phyloP scores from a whole-genome alignment of 2,888 invertebrate species.

The Aspidiotus rigidus region DNA sequence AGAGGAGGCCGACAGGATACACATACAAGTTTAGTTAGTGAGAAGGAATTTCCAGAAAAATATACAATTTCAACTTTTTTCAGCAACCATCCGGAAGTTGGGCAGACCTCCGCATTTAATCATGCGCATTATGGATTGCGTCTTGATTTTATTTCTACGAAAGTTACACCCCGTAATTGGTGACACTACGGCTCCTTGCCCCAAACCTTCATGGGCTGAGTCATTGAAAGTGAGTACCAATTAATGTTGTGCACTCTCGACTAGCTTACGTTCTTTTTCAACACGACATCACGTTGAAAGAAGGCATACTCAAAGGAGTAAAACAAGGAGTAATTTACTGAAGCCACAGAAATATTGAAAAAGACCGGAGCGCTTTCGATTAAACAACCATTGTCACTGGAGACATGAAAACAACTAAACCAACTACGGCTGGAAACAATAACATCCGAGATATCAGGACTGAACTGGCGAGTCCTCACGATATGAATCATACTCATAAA shows the following conservation, averaged over 20 bases:
- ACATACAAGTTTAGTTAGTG: background rate
- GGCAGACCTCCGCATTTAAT: constrained; percentile 93
- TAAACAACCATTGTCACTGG: too few species aligned
- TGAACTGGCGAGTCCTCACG: too few species aligned
- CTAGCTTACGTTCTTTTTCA: background rate
- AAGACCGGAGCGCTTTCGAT: too few species aligned
- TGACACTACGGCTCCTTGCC: constrained; percentile 72
- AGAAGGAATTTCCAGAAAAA: too few species aligned
- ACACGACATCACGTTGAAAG: too few species aligned
- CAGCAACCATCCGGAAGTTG: constrained; percentile 81
- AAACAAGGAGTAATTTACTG: too few species aligned
- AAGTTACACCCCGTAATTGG: constrained; percentile 70
- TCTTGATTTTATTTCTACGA: constrained; percentile 82
- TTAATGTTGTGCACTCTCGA: background rate
- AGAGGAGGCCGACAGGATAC: background rate
- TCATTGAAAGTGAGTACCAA: constrained; percentile 63
- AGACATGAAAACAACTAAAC: too few species aligned
- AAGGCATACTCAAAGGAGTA: too few species aligned
- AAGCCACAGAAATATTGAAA: too few species aligned
- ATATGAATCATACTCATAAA: too few species aligned
- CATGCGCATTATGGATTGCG: constrained; percentile 97
- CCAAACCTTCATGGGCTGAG: constrained; percentile 94
- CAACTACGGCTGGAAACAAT: too few species aligned
- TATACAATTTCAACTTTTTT: constrained; percentile 37
- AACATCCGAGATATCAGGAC: too few species aligned